These are phyloP conservation scores for Synergus japonicus DNA, from an alignment of 2,888 invertebrate genomes.

Conservation along the genomic window DNA sequence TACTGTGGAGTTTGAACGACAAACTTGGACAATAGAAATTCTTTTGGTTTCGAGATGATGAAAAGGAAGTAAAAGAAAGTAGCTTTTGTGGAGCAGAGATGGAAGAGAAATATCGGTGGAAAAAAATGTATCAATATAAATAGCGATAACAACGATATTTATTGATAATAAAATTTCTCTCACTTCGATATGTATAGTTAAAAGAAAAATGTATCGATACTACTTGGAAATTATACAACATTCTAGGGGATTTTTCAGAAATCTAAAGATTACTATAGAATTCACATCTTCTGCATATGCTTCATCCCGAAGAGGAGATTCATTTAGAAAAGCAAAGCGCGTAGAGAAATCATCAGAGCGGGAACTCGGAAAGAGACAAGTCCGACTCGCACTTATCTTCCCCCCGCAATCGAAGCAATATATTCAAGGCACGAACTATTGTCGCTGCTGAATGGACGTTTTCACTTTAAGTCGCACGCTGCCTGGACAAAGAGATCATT, in stretches of 20 bases:
- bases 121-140: too few species aligned
- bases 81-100: too few species aligned
- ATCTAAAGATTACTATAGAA: too few species aligned
- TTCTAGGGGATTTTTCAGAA: too few species aligned
- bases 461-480: constrained; percentile 69
- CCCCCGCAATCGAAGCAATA: constrained; percentile 71
- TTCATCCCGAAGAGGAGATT: neutral
- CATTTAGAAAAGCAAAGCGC: neutral
- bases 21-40: neutral
- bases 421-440: constrained; percentile 73
- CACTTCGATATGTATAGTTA: too few species aligned
- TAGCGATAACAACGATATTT: too few species aligned
- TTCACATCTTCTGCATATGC: neutral
- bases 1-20: neutral
- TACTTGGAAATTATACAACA: too few species aligned
- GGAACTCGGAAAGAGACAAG: constrained; percentile 12
- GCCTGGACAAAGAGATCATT: constrained; percentile 75
- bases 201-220: too few species aligned
- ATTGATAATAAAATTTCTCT: too few species aligned
- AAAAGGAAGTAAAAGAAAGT: too few species aligned
- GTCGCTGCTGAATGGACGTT: constrained; percentile 71
- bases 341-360: neutral
- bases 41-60: neutral
- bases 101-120: too few species aligned
- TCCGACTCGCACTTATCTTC: constrained; percentile 66